phyloP scores from a whole-genome alignment of 2,888 invertebrate species.

The Spodoptera picta region DNA sequence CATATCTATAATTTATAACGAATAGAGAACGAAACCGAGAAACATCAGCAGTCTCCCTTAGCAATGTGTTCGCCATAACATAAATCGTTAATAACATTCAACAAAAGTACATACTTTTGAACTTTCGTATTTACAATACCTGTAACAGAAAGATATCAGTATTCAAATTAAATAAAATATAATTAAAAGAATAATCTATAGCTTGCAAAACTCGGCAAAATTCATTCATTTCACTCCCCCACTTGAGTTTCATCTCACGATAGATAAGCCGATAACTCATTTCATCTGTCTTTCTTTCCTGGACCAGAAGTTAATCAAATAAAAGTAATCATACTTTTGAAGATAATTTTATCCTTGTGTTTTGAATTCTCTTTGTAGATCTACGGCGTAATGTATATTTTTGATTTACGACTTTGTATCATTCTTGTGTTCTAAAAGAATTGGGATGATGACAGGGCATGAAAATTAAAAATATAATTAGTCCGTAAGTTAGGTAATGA shows the following conservation, averaged over 20 bases:
- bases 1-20: no score
- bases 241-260: constrained; percentile 31
- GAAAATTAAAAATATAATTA: no score
- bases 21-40: no score
- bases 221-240: neutral
- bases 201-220: neutral
- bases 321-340: constrained; percentile 49
- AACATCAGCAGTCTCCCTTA: no score
- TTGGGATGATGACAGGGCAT: no score
- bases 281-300: constrained; percentile 31
- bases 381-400: constrained; percentile 29
- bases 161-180: no score
- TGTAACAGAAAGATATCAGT: no score
- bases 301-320: constrained; percentile 33
- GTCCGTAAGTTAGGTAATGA: no score
- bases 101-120: no score
- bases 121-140: no score
- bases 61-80: no score
- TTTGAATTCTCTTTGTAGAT: constrained; percentile 29
- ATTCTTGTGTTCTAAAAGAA: neutral
- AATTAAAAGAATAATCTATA: neutral
- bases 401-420: constrained; percentile 16
- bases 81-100: no score
- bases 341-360: constrained; percentile 30
- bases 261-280: constrained; percentile 45